Evolutionary conservation across 2,797 vertebrate genomes (phyloP).

Genomic region (Gouania willdenowi): DNA sequence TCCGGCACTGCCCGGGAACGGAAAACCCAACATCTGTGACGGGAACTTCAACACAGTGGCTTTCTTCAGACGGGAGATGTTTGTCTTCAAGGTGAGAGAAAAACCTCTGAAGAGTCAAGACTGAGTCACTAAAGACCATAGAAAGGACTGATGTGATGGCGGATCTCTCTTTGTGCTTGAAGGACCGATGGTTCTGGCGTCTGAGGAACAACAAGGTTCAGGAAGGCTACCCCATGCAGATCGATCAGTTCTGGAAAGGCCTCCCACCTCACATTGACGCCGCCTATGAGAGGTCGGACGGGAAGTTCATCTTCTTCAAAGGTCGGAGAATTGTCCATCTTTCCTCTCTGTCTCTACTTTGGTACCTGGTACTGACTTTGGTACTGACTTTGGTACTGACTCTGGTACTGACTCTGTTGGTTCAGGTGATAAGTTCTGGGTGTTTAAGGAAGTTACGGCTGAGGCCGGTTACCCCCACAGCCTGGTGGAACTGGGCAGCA

Average conservation of each 20-base stretch:
- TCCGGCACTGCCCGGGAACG: constrained; percentile 81
- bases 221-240: constrained; percentile 97
- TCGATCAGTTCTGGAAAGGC: constrained; percentile 97
- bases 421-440: constrained; percentile 93
- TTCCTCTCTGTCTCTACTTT: too few species aligned
- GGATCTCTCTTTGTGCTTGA: neutral
- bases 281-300: constrained; percentile 93
- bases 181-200: constrained; percentile 98
- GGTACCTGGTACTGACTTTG: too few species aligned
- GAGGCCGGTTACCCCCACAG: constrained; percentile 94
- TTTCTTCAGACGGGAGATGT: constrained; percentile 96
- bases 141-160: too few species aligned
- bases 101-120: too few species aligned
- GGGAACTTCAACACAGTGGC: constrained; percentile 97
- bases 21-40: constrained; percentile 94
- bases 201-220: constrained; percentile 95
- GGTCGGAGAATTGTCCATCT: constrained; percentile 75
- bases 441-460: constrained; percentile 92
- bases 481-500: constrained; percentile 87
- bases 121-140: too few species aligned
- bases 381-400: too few species aligned
- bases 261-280: constrained; percentile 92
- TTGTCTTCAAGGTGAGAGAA: constrained; percentile 92
- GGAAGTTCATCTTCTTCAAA: constrained; percentile 98
- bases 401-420: too few species aligned